A percentile compares a stretch with the other conserved stretches of the same genome.
phyloP scores from a whole-genome alignment of 1,140 invertebrate species.

The Zaprionus ornatus region DNA sequence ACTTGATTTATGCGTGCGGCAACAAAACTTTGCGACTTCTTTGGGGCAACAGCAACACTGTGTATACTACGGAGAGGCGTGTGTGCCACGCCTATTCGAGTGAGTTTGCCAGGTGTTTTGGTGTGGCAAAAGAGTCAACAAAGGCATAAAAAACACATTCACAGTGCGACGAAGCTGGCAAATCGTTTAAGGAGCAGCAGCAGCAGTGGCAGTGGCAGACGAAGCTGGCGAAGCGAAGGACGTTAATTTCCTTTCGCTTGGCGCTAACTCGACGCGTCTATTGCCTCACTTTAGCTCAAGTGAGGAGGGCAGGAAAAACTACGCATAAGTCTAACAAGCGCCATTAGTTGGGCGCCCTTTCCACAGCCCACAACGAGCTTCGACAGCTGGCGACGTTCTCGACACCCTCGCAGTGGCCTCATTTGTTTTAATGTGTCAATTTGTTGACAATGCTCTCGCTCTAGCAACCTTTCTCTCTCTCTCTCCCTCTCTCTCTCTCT shows the following conservation, averaged over 20 bases:
- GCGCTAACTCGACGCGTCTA: conserved; percentile 48
- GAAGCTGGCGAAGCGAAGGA: conserved; percentile 48
- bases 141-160: conserved; percentile 57
- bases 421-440: conserved; percentile 83
- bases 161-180: not conserved
- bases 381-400: conserved; percentile 64
- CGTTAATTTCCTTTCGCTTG: conserved; percentile 67
- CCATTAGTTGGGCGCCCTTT: conserved; percentile 64
- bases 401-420: conserved; percentile 64
- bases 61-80: too few species aligned
- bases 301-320: conserved; percentile 29
- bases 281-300: conserved; percentile 44
- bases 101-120: conserved; percentile 51
- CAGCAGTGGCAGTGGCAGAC: conserved; percentile 4
- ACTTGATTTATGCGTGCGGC: conserved; percentile 80
- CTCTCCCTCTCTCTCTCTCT: not conserved
- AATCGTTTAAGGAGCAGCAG: conserved; percentile 30
- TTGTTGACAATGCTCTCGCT: conserved; percentile 64
- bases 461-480: not conserved
- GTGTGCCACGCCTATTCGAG: conserved; percentile 14
- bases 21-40: conserved; percentile 60
- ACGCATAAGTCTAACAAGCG: conserved; percentile 67
- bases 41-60: conserved; percentile 1
- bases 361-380: not conserved
- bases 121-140: conserved; percentile 41